phyloP scores from a whole-genome alignment of 2,888 invertebrate species.

The Sinodicranocentrus sp. region DNA sequence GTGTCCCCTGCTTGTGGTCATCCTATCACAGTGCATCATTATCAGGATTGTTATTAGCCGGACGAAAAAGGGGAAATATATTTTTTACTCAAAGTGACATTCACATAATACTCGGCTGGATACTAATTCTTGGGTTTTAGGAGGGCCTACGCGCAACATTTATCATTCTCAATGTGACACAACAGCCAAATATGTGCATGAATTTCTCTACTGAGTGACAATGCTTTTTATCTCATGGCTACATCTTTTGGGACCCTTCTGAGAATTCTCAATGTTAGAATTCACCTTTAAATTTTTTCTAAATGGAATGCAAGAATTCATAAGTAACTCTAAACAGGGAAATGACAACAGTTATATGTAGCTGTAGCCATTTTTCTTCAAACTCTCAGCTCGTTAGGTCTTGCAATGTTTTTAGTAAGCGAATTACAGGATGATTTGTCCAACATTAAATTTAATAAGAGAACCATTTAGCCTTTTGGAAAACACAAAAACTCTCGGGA shows the following conservation, averaged over 20 bases:
- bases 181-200: constrained; percentile 44
- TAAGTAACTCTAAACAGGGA: too few relatives aligned
- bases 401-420: too few relatives aligned
- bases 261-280: constrained; percentile 13
- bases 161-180: constrained; percentile 46
- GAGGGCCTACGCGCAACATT: constrained; percentile 9
- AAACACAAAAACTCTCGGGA: background rate
- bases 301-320: too few relatives aligned
- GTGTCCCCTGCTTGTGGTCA: constrained; percentile 32
- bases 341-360: too few relatives aligned
- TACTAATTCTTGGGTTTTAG: constrained; percentile 23
- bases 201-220: constrained; percentile 36
- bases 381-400: too few relatives aligned
- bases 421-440: background rate
- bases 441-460: background rate
- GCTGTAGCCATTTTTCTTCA: too few relatives aligned
- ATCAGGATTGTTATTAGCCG: constrained; percentile 11
- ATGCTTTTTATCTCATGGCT: constrained; percentile 19
- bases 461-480: background rate
- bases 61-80: background rate
- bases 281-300: constrained; percentile 5
- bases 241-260: constrained; percentile 37
- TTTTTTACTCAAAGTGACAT: constrained; percentile 31
- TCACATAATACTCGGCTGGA: constrained; percentile 34
- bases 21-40: constrained; percentile 15